phyloP scores from a whole-genome alignment of 2,888 invertebrate species.

The Cryptocephalus primarius region DNA sequence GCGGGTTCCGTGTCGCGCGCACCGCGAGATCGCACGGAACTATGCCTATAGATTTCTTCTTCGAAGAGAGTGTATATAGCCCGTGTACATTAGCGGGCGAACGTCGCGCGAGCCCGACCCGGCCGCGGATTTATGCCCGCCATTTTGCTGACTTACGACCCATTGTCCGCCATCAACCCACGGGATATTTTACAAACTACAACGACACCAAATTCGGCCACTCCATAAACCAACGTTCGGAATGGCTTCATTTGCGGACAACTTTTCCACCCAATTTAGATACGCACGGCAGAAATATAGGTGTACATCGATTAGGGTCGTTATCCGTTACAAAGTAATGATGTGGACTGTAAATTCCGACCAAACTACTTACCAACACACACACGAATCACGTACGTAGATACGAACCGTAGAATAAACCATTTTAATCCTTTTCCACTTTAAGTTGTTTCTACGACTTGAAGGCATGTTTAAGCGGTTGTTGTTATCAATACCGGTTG shows the following conservation, averaged over 20 bases:
- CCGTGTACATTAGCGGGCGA: constrained; percentile 30
- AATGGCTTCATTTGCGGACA: constrained; percentile 39
- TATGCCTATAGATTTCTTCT: constrained; percentile 23
- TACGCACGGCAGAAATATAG: constrained; percentile 15
- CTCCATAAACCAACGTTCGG: constrained; percentile 38
- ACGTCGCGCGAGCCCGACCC: constrained; percentile 27
- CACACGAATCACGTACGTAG: no score
- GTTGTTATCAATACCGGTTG: no score
- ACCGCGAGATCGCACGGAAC: constrained; percentile 7
- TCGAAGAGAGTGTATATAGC: constrained; percentile 31
- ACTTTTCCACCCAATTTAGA: constrained; percentile 29
- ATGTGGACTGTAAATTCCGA: no score
- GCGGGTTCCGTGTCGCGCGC: neutral
- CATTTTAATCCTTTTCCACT: no score
- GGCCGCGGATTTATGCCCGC: constrained; percentile 29
- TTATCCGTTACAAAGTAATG: no score
- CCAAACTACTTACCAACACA: no score
- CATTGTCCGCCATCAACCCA: constrained; percentile 34
- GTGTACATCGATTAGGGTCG: neutral
- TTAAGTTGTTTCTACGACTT: no score
- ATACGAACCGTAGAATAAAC: no score
- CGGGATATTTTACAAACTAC: constrained; percentile 36
- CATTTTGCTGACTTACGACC: constrained; percentile 36
- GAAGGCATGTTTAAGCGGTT: no score
- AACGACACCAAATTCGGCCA: constrained; percentile 40